Conservation (phyloP, 2,113 vertebrate species). For the Acanthisitta chloris region DNA sequence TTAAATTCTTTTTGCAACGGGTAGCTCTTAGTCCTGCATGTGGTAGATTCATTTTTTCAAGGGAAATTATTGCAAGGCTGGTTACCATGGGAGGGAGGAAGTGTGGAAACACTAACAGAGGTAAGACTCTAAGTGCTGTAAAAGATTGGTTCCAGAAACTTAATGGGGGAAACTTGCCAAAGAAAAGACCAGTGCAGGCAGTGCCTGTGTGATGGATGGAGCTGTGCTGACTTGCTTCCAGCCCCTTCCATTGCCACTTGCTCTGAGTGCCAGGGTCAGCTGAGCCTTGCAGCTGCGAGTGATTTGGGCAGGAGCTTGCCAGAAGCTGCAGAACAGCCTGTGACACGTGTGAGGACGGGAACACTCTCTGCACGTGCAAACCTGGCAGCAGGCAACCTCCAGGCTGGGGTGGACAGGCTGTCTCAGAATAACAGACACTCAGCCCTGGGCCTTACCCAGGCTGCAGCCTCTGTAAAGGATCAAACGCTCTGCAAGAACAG, state of each 20-base stretch:
- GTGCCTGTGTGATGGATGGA: not conserved
- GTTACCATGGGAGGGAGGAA: not conserved
- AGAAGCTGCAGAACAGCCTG: not conserved
- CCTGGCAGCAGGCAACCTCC: not conserved
- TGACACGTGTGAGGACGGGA: not conserved
- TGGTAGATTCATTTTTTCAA: not conserved
- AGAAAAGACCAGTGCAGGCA: not conserved
- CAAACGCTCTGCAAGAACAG: not conserved
- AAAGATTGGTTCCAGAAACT: not conserved
- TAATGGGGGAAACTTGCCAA: not conserved
- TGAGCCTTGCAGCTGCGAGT: not conserved
- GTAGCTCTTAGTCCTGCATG: not conserved
- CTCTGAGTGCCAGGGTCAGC: not conserved
- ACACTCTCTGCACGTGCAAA: not conserved
- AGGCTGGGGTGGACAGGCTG: not conserved
- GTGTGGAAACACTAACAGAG: not conserved
- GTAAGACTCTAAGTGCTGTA: not conserved
- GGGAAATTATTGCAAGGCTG: not conserved
- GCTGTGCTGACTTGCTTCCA: not conserved
- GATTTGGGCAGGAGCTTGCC: not conserved
- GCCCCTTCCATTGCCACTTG: fast-evolving
- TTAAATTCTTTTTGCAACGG: not conserved
- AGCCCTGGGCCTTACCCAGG: not conserved
- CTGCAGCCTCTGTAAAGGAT: not conserved
- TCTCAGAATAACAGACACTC: not conserved